Evolutionary conservation across 2,113 vertebrate species (phyloP), one percentile per base, ranked within the genome.

Genomic region (Heloderma charlesbogerti): DNA sequence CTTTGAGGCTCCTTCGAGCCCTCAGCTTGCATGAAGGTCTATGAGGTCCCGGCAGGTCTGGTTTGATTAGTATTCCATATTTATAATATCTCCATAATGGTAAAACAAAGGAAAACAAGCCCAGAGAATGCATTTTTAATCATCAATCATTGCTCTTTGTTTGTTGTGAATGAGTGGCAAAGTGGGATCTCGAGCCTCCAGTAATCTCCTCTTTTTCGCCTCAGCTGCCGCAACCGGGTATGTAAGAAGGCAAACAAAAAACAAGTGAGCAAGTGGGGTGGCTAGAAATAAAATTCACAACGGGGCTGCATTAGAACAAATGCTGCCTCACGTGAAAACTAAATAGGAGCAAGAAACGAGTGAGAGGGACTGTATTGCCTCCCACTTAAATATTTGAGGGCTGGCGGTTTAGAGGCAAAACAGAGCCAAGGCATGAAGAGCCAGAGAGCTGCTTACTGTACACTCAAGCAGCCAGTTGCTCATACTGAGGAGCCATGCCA

Each of bases 101-200:
- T 97, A 97, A 98, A 98, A 98, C 98, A 98, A 98, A 98, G 97
- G 97, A 98, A 97, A 98, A 98, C 97, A 98, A 98, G 97, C 96
- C 92, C 95, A 96, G 97, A 98, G 98, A 98, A 97, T 98, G 97
- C 97, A 98, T 98, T 97, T 98, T 98, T 98, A 98, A 98, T 98
- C 98, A 98, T 97, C 97, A 98, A 98, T 98, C 98, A 98, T 97
- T 98, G 97, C 96, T 97, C 97, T 98, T 98, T 98, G 98, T 98
- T 98, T 98, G 97, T 97, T 96, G 95, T 98, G 98, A 98, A 98
- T 98, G 97, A 98, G 97, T 94, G 54, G 97, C 20, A 72, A 90
- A 98, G 97, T 86, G 96, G 97, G 96, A 97, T 97, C 97, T 97
- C 96, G 97, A 98, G 97, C 97, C 97, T 97, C 96, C 97, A 96